phyloP scores from a whole-genome alignment of 2,888 invertebrate genomes.

The Rhaphigaster nebulosa region DNA sequence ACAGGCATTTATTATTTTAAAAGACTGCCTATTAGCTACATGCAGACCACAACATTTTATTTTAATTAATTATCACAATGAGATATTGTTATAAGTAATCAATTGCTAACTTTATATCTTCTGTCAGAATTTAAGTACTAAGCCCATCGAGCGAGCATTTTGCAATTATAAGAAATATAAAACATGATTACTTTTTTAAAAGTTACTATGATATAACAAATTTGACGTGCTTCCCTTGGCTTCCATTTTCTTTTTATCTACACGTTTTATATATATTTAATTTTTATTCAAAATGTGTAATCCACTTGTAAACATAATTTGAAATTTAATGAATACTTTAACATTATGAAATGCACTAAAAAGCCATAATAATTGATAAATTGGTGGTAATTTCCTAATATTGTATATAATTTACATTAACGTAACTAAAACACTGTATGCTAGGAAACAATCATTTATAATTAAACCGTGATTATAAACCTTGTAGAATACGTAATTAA shows the following conservation, averaged over 20 bases:
- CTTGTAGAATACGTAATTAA: constrained; percentile 19
- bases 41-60: constrained; percentile 57
- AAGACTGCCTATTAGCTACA: constrained; percentile 48
- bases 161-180: constrained; percentile 21
- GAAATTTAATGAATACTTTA: not conserved
- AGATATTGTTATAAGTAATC: constrained; percentile 56
- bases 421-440: not conserved
- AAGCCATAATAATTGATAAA: constrained; percentile 39
- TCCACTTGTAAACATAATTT: not conserved
- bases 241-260: constrained; percentile 5
- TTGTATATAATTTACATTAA: constrained; percentile 8
- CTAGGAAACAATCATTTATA: constrained; percentile 20
- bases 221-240: constrained; percentile 43
- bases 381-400: constrained; percentile 6
- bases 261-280: not conserved
- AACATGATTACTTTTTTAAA: constrained; percentile 27
- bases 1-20: constrained; percentile 51
- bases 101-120: constrained; percentile 34
- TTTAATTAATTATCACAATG: constrained; percentile 57
- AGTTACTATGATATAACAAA: constrained; percentile 29
- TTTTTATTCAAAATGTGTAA: not conserved
- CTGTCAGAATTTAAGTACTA: constrained; percentile 36
- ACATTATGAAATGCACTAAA: constrained; percentile 34
- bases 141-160: not conserved
- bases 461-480: not conserved